phyloP scores from a whole-genome alignment of 2,797 vertebrate species.

The Molossus alvarezi region DNA sequence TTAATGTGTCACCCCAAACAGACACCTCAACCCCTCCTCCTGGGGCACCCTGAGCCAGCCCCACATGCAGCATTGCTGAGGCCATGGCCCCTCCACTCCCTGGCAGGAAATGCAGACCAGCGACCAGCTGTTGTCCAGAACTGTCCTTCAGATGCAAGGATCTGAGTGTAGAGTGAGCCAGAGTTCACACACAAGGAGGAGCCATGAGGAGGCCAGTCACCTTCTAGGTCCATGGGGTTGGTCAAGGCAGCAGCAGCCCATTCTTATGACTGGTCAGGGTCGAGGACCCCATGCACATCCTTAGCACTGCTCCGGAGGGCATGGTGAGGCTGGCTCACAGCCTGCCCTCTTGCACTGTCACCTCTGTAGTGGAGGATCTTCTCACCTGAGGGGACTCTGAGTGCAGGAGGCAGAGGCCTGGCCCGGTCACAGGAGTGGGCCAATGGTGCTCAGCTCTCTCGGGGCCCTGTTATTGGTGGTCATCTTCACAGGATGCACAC shows the following conservation, averaged over 20 bases:
- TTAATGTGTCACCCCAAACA: not conserved
- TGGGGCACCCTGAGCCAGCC: not conserved
- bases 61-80: not conserved
- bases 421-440: not conserved
- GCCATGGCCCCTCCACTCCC: not conserved
- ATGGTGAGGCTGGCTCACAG: not conserved
- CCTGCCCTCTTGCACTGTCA: not conserved
- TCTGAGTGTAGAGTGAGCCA: not conserved
- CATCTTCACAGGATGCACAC: not conserved
- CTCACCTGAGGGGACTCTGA: too few species aligned
- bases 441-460: not conserved
- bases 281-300: too few species aligned
- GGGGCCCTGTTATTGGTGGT: not conserved
- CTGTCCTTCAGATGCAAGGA: not conserved
- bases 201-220: not conserved
- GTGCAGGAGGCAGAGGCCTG: not conserved
- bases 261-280: not conserved
- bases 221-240: rapidly evolving
- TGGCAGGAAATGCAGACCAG: not conserved
- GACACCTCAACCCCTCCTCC: not conserved
- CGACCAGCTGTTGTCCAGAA: not conserved
- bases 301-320: not conserved
- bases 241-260: not conserved
- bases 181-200: not conserved
- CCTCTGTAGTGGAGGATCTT: not conserved